phyloP scores from a whole-genome alignment of 2,888 invertebrate genomes.

The Amorpha juglandis region DNA sequence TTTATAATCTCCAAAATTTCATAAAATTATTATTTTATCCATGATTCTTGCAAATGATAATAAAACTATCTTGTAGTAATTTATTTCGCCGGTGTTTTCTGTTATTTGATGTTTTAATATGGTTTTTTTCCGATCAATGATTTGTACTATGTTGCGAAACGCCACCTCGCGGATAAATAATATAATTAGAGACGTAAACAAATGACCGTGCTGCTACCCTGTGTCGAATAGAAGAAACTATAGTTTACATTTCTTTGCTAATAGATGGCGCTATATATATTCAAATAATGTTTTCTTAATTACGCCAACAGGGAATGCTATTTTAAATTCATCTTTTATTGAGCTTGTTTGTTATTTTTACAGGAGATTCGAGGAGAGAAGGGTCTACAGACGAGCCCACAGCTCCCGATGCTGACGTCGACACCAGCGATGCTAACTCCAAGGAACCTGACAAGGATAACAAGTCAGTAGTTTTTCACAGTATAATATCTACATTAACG shows the following conservation, averaged over 20 bases:
- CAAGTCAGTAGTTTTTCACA: slow-evolving; percentile 52
- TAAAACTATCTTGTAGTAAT: no score
- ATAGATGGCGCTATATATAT: background rate
- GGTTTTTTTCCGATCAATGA: background rate
- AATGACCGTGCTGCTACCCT: background rate
- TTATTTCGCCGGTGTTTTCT: background rate
- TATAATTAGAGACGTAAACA: background rate
- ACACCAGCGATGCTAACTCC: slow-evolving; percentile 62
- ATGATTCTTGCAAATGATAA: no score
- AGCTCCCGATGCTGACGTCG: slow-evolving; percentile 68
- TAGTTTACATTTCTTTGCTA: background rate
- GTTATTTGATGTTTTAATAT: background rate
- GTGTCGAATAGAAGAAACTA: background rate
- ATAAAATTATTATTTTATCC: no score
- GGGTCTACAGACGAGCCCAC: slow-evolving; percentile 74
- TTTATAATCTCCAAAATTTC: no score
- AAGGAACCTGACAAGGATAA: slow-evolving; percentile 73
- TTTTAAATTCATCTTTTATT: background rate
- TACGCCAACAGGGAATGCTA: background rate
- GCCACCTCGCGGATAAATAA: background rate
- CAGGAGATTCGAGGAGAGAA: slow-evolving; percentile 74
- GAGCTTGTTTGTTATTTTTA: slow-evolving; percentile 10
- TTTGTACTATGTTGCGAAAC: background rate
- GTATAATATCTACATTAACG: no score
- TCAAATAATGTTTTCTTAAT: background rate